Percentiles rank a stretch among this genome's conserved stretches.
Conservation (phyloP, 2,113 vertebrate species). For the Mus spicilegus region DNA sequence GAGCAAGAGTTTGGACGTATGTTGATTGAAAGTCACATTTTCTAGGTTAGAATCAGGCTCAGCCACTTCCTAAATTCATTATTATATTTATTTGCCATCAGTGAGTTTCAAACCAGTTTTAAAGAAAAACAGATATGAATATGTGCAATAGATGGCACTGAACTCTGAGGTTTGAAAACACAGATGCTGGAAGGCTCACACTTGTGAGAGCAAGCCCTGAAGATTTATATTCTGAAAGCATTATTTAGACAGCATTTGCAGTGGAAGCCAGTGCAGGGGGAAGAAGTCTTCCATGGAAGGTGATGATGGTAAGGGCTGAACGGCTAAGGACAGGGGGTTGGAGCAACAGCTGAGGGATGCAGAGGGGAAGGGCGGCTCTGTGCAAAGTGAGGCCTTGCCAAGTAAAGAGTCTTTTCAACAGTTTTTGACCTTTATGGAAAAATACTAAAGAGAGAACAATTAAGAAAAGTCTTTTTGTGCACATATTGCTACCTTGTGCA, state of each 20-base stretch:
- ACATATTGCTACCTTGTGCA: not conserved
- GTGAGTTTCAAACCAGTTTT: conserved; percentile 50
- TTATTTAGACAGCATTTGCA: not conserved
- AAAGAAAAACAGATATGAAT: conserved; percentile 2
- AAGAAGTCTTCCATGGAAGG: not conserved
- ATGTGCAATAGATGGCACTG: conserved; percentile 17
- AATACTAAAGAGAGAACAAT: not conserved
- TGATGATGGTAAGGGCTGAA: not conserved
- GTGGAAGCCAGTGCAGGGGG: not conserved
- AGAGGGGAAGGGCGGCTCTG: not conserved
- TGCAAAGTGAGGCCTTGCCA: not conserved
- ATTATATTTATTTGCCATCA: conserved; percentile 53
- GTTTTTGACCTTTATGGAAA: not conserved
- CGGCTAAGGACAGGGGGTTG: not conserved
- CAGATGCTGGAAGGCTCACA: not conserved
- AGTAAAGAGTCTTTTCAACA: not conserved
- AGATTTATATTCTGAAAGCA: conserved; percentile 32
- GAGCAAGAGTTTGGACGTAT: conserved; percentile 17
- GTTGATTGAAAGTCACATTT: conserved; percentile 64
- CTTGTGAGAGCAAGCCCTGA: not conserved
- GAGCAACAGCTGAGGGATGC: not conserved
- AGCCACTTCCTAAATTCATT: conserved; percentile 47
- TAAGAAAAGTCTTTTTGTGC: conserved; percentile 16
- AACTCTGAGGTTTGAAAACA: conserved; percentile 51
- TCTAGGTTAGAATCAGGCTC: conserved; percentile 29